A percentile compares a stretch with the other conserved stretches of the same genome.
Conservation (phyloP, 2,113 vertebrate genomes). For the Takifugu bimaculatus region DNA sequence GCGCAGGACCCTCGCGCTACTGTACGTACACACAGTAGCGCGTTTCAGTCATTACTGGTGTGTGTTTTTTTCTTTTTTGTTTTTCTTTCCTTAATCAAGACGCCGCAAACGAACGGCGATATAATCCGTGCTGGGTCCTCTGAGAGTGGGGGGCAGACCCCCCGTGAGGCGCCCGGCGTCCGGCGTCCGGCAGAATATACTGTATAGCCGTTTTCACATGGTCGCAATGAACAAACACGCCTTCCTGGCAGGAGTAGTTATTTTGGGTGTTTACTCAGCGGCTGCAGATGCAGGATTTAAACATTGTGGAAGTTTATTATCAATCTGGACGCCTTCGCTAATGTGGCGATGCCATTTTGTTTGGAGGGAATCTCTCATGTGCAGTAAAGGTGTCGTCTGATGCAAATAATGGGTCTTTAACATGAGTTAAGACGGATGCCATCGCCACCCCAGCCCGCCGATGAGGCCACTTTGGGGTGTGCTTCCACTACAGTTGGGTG, state of each 20-base stretch:
- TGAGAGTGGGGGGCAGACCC: background rate
- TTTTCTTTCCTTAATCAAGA: background rate
- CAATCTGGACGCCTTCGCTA: too few relatives aligned
- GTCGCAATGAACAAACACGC: background rate
- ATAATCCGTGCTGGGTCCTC: background rate
- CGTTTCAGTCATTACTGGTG: background rate
- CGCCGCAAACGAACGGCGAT: background rate
- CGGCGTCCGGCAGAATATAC: background rate
- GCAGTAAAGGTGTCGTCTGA: too few relatives aligned
- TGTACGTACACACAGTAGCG: constrained; percentile 6
- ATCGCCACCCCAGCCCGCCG: too few relatives aligned
- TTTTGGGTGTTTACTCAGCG: background rate
- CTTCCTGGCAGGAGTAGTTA: background rate
- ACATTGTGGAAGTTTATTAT: too few relatives aligned
- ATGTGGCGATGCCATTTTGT: too few relatives aligned
- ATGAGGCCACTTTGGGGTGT: too few relatives aligned
- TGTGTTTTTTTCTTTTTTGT: background rate
- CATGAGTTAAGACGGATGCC: too few relatives aligned
- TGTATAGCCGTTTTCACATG: background rate
- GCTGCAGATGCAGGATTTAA: background rate
- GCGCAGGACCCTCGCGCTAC: constrained; percentile 5
- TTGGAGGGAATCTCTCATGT: too few relatives aligned
- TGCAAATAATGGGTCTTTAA: too few relatives aligned
- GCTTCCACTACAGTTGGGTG: too few relatives aligned
- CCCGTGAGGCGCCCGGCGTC: background rate